phyloP scores from a whole-genome alignment of 2,113 vertebrate genomes.

The Myrmecobius fasciatus region DNA sequence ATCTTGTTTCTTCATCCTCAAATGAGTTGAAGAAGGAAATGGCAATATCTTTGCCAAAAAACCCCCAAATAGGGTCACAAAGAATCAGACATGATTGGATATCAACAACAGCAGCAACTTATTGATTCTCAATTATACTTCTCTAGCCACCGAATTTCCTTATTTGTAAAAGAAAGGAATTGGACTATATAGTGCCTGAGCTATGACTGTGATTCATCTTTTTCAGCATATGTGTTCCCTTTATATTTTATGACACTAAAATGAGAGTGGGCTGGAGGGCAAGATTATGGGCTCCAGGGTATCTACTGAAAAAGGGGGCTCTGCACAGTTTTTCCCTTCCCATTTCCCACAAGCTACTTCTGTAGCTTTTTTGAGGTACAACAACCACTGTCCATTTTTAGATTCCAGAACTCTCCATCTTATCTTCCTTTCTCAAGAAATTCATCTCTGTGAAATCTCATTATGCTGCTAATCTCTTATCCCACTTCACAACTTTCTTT shows the following conservation, averaged over 20 bases:
- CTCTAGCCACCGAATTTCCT: not conserved
- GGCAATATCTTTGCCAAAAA: not conserved
- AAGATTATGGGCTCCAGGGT: not conserved
- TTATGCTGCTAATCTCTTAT: not conserved
- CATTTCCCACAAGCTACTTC: not conserved
- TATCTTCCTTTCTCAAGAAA: not conserved
- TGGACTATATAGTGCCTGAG: not conserved
- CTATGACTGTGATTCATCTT: not conserved
- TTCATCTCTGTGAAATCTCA: not conserved
- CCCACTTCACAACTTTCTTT: not conserved
- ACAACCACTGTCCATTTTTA: not conserved
- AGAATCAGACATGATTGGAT: not conserved
- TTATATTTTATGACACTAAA: not conserved
- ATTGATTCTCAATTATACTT: not conserved
- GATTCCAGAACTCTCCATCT: not conserved
- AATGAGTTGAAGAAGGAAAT: not conserved
- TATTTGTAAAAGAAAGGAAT: not conserved
- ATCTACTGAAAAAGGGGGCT: not conserved
- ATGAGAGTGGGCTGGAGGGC: not conserved
- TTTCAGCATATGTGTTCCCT: not conserved
- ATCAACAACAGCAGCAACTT: not conserved
- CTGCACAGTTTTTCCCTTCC: not conserved
- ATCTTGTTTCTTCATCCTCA: not conserved
- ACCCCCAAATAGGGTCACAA: not conserved
- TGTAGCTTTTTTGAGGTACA: not conserved